Conservation (phyloP, 2,888 invertebrate genomes). For the Ellobium chinense region DNA sequence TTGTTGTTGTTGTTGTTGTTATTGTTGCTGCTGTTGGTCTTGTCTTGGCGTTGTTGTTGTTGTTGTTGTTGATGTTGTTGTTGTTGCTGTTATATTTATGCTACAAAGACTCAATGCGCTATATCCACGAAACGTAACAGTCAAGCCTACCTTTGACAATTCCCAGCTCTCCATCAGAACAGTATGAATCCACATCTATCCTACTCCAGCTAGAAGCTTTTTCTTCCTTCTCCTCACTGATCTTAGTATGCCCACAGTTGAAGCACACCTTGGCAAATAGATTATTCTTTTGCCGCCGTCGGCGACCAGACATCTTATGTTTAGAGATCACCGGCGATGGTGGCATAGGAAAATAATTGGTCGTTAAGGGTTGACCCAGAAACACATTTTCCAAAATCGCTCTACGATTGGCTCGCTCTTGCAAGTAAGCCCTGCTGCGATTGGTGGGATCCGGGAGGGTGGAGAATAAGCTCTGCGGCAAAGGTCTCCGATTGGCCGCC, state of each 20-base stretch:
- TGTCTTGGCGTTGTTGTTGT: not conserved
- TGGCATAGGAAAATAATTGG: slow-evolving; percentile 21
- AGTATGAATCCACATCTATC: slow-evolving; percentile 27
- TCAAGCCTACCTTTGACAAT: slow-evolving; percentile 13
- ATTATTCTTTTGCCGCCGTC: slow-evolving; percentile 1
- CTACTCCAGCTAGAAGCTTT: slow-evolving; percentile 24
- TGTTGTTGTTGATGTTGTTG: not conserved
- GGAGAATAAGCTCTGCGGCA: slow-evolving; percentile 40
- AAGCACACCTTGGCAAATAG: slow-evolving; percentile 41
- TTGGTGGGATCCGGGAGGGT: slow-evolving; percentile 40
- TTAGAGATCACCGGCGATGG: not conserved
- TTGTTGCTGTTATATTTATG: not conserved
- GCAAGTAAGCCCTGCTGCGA: slow-evolving; percentile 23
- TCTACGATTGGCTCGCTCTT: slow-evolving; percentile 28
- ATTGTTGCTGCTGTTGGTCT: not conserved
- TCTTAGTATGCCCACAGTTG: slow-evolving; percentile 22
- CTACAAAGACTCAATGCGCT: not conserved
- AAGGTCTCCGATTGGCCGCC: slow-evolving; percentile 39
- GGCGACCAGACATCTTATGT: not conserved
- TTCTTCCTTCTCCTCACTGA: not conserved
- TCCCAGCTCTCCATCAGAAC: slow-evolving; percentile 28
- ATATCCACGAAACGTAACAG: too few species aligned
- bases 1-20: not conserved
- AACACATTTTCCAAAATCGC: slow-evolving; percentile 44
- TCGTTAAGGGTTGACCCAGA: slow-evolving; percentile 32